Percentiles rank a stretch among this genome's conserved stretches.
Conservation (phyloP, 1,140 invertebrate genomes). For the Zaprionus capensis region DNA sequence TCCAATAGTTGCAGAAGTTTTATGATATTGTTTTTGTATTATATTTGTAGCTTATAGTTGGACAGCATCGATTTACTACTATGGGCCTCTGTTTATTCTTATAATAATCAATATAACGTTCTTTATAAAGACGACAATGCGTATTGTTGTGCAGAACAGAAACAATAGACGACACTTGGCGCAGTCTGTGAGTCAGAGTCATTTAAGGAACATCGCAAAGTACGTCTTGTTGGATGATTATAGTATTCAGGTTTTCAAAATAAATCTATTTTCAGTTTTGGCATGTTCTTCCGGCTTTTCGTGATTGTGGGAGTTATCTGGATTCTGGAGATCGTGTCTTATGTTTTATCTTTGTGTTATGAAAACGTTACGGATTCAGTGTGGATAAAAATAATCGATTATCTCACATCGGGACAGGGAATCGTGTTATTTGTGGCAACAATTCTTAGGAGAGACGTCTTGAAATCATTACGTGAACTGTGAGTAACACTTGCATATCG, state of each 20-base stretch:
- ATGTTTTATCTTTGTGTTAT: background rate
- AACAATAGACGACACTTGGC: conserved; percentile 19
- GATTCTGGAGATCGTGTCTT: conserved; percentile 6
- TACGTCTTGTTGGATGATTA: background rate
- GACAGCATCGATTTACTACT: conserved; percentile 88
- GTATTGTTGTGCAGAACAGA: conserved; percentile 86
- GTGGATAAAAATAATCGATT: background rate
- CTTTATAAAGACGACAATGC: conserved; percentile 87
- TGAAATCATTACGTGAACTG: background rate
- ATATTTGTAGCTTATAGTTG: conserved; percentile 1
- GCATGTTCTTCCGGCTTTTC: background rate
- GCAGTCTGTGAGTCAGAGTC: conserved; percentile 1
- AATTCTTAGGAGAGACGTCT: background rate
- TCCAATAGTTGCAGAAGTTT: background rate
- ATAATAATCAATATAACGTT: conserved; percentile 88
- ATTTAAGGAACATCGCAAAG: conserved; percentile 36
- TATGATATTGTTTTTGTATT: background rate
- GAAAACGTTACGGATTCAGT: background rate
- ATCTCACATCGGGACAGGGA: background rate
- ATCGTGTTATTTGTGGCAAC: background rate
- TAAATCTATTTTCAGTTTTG: background rate
- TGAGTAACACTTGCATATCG: background rate
- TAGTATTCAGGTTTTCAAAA: background rate
- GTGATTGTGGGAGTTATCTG: conserved; percentile 2
- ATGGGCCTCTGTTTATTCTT: conserved; percentile 88